Base-by-base conservation (phyloP, 2,888 invertebrate species). In the Candidula unifasciata region DNA sequence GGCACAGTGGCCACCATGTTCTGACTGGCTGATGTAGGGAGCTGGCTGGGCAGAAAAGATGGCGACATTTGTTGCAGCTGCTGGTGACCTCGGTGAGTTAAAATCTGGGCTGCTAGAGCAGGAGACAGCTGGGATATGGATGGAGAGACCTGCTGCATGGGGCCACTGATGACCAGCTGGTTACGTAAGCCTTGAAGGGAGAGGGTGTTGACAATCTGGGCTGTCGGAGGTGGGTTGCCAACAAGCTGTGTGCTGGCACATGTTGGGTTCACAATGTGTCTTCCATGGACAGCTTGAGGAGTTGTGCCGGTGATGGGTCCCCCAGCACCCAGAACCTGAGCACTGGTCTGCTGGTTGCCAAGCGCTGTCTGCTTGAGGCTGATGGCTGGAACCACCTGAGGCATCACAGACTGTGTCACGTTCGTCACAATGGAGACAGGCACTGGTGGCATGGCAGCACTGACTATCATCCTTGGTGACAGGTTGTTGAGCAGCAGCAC, bases 351-450 rank as follows among this genome's bases (percentile, higher is more conserved):
- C 83, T 78, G 83, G 18, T 81, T 66, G 57, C 78, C n/a, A 68
- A 82, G 79, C 35, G 73, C 57, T 54, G 85, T 57, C 83, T 87
- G 87, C 60, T 88, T 82, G 57, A 88, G 37, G 30, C 91, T 90
- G 37, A 91, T 89, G 44, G 92, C 88, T 60, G 93, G 92, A 68
- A 93, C 92, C 60, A 93, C 91, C 87, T 92, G 92, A 33, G 92
- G 90, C 85, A 93, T 88, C 85, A 93, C 88, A 57, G 90, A 88
- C 82, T 91, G 91, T 60, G 92, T 92, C 10, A 92, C 92, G 79
- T 90, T 89, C 69, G 91, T 92, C 35, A 92, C 91, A 73, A 91
- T 89, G 8, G 90, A 90, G 33, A 92, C 88, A 44, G 93, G 91
- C 52, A 92, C 85, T 8, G 91, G 91, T 78, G 92, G 92, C 90